Percentiles rank a stretch among this genome's conserved stretches.
Conservation (phyloP, 2,797 vertebrate species). For the Notolepis coatsorum region DNA sequence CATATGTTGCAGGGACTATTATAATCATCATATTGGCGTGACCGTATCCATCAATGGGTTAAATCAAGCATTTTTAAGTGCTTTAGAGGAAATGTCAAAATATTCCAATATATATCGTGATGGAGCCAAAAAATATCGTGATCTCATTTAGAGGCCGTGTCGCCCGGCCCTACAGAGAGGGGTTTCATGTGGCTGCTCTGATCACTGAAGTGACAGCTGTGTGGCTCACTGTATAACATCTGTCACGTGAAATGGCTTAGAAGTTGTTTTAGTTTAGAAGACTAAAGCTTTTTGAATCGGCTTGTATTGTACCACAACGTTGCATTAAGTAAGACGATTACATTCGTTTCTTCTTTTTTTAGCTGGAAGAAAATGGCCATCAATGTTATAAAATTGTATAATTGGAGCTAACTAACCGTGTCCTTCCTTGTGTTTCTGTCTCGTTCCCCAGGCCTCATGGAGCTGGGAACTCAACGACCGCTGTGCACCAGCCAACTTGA, state of each 20-base stretch:
- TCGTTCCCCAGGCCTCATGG: conserved; percentile 77
- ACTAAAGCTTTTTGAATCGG: no score
- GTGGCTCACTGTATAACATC: not conserved
- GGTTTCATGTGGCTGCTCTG: conserved; percentile 1
- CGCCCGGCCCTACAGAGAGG: no score
- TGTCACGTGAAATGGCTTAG: conserved; percentile 1
- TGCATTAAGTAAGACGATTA: no score
- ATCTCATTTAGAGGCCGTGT: no score
- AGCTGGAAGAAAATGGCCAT: not conserved
- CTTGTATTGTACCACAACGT: no score
- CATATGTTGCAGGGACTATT: no score
- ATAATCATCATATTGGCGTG: no score
- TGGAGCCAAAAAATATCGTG: no score
- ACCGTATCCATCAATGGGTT: no score
- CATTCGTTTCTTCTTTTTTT: conserved; percentile 19
- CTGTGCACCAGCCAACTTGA: conserved; percentile 70
- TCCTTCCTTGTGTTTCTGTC: conserved; percentile 46
- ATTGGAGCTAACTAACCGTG: conserved; percentile 4
- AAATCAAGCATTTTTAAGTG: no score
- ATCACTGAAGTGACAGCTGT: not conserved
- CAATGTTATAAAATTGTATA: not conserved
- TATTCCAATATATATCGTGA: no score
- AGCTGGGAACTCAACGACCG: conserved; percentile 71
- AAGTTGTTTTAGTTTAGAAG: conserved; percentile 7
- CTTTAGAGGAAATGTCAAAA: no score